Evolutionary conservation across 2,888 invertebrate genomes (phyloP).

Genomic region (Amphipyra berbera): DNA sequence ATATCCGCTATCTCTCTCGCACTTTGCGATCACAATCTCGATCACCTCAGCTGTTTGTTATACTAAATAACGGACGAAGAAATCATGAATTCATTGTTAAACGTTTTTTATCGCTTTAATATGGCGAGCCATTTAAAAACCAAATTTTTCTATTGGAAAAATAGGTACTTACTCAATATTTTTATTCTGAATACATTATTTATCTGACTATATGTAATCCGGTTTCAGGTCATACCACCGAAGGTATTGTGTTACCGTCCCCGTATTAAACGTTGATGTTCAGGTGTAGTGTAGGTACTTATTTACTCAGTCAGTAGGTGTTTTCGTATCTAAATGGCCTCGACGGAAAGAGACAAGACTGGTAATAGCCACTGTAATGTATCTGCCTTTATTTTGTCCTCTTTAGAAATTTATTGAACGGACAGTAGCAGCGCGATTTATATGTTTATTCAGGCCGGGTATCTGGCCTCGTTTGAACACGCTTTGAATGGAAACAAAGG

Average conservation of each 20-base stretch:
- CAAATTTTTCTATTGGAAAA: conserved; percentile 11
- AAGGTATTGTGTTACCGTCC: conserved; percentile 29
- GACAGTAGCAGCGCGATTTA: conserved; percentile 70
- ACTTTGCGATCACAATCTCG: conserved; percentile 65
- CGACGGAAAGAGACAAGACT: conserved; percentile 37
- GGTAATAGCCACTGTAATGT: conserved; percentile 51
- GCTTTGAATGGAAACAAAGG: conserved; percentile 68
- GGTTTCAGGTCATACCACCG: conserved; percentile 35
- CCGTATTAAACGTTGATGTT: conserved; percentile 38
- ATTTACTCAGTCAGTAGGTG: conserved; percentile 55
- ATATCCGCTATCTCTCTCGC: conserved; percentile 65
- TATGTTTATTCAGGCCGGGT: conserved; percentile 67
- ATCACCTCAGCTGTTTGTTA: conserved; percentile 71
- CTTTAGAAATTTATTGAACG: conserved; percentile 73
- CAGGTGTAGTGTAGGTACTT: conserved; percentile 14
- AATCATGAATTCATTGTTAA: conserved; percentile 19
- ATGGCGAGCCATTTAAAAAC: conserved; percentile 4
- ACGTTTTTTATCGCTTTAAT: conserved; percentile 10
- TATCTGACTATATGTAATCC: conserved; percentile 20
- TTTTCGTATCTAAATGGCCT: conserved; percentile 51
- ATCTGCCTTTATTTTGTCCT: conserved; percentile 68
- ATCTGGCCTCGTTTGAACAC: conserved; percentile 63
- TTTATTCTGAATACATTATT: conserved; percentile 5
- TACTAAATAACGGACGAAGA: conserved; percentile 54
- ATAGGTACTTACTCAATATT: background rate